phyloP scores from a whole-genome alignment of 2,888 invertebrate species.

The Aplocera efformata region DNA sequence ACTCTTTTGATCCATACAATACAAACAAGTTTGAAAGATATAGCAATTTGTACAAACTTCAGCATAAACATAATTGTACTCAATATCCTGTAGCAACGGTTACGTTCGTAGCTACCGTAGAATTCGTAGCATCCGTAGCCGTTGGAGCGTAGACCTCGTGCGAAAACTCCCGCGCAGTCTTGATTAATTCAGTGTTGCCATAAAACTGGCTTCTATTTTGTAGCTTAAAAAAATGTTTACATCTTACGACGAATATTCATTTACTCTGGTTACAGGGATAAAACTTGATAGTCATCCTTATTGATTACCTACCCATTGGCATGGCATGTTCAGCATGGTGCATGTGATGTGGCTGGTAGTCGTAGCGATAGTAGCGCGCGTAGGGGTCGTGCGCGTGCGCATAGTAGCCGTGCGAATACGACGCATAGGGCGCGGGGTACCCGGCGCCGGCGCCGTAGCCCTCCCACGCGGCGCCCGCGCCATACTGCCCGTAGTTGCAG shows the following conservation, averaged over 20 bases:
- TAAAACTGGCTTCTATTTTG: no score
- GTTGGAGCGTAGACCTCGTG: conserved; percentile 4
- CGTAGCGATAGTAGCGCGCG: conserved; percentile 71
- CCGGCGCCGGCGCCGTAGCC: conserved; percentile 44
- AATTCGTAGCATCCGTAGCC: conserved; percentile 10
- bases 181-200: no score
- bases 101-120: conserved; percentile 5
- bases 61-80: no score
- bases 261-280: no score
- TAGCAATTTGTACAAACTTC: no score
- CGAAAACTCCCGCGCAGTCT: no score
- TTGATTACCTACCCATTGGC: conserved; percentile 63
- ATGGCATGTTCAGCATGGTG: conserved; percentile 68
- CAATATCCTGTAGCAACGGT: no score
- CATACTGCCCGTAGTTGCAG: conserved; percentile 77
- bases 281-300: no score
- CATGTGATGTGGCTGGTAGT: conserved; percentile 64
- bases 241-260: no score
- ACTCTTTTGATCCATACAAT: no score
- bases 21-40: no score
- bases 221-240: no score
- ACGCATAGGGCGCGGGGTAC: conserved; percentile 51
- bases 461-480: conserved; percentile 58
- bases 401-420: conserved; percentile 54
- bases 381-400: conserved; percentile 70